phyloP scores from a whole-genome alignment of 2,888 invertebrate genomes.

The Hydropsyche betteni region DNA sequence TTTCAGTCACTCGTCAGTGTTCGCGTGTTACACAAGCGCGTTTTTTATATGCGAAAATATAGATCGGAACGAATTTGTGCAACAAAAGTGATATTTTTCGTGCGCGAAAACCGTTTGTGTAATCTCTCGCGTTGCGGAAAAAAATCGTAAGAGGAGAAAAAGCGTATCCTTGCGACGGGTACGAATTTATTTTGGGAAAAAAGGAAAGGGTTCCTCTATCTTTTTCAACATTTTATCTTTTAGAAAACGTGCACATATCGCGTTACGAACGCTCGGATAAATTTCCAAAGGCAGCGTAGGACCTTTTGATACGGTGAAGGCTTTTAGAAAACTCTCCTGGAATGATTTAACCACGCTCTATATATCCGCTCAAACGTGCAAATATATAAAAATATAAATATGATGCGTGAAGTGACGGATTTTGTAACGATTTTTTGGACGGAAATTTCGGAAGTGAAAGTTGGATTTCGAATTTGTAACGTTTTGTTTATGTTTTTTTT shows the following conservation, averaged over 20 bases:
- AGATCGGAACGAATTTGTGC: no score
- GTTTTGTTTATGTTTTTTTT: no score
- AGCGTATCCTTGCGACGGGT: conserved; percentile 1
- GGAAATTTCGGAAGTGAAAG: no score
- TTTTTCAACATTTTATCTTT: conserved; percentile 32
- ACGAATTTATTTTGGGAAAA: conserved; percentile 30
- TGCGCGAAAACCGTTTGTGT: conserved; percentile 27
- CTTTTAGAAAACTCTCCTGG: conserved; percentile 28
- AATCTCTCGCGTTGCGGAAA: conserved; percentile 17
- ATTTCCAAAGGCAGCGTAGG: conserved; percentile 36
- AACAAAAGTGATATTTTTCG: no score
- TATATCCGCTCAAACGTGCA: neutral
- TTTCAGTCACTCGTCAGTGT: no score
- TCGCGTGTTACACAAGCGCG: no score
- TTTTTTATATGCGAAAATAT: no score
- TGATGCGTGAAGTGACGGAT: neutral
- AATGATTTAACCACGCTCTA: conserved; percentile 24
- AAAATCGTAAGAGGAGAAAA: conserved; percentile 7
- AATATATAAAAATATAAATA: conserved; percentile 12
- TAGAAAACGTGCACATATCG: conserved; percentile 38
- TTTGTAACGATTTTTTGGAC: neutral
- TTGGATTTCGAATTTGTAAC: no score
- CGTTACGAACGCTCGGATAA: conserved; percentile 40
- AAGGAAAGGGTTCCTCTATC: conserved; percentile 9
- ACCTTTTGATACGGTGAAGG: conserved; percentile 34